Evolutionary conservation across 1,140 invertebrate genomes (phyloP).

Genomic region (Agrypnia vestita): DNA sequence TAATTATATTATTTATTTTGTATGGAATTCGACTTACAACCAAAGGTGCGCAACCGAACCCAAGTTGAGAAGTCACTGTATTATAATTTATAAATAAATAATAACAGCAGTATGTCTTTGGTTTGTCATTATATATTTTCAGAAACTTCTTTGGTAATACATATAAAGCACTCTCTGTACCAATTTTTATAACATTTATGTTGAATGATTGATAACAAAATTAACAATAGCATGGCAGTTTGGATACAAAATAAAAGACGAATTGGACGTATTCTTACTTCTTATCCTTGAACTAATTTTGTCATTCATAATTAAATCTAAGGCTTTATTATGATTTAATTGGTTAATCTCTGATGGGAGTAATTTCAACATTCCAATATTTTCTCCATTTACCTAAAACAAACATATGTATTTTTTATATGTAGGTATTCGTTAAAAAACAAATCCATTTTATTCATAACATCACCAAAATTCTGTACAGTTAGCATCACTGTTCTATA

Average conservation of each 20-base stretch:
- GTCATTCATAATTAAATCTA: slow-evolving; percentile 72
- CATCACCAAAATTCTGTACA: not conserved
- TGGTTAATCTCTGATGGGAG: slow-evolving; percentile 71
- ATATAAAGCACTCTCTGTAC: too few relatives aligned
- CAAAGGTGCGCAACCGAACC: too few relatives aligned
- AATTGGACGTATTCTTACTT: slow-evolving; percentile 17
- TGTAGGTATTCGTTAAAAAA: not conserved
- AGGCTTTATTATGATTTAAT: slow-evolving; percentile 73
- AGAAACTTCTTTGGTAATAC: too few relatives aligned
- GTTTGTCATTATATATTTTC: too few relatives aligned
- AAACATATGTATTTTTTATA: not conserved
- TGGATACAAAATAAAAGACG: slow-evolving; percentile 42
- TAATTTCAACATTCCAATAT: slow-evolving; percentile 72
- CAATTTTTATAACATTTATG: too few relatives aligned
- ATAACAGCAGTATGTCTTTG: too few relatives aligned
- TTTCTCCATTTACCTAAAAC: slow-evolving; percentile 74
- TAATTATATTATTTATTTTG: too few relatives aligned
- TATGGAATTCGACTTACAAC: too few relatives aligned
- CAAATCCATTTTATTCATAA: not conserved
- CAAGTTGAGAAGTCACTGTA: too few relatives aligned
- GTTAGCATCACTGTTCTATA: not conserved
- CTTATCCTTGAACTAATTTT: slow-evolving; percentile 63
- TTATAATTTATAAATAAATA: too few relatives aligned
- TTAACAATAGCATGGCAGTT: slow-evolving; percentile 50
- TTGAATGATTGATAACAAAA: not conserved